Conservation (phyloP, 2,797 vertebrate genomes). For the Artibeus jamaicensis region DNA sequence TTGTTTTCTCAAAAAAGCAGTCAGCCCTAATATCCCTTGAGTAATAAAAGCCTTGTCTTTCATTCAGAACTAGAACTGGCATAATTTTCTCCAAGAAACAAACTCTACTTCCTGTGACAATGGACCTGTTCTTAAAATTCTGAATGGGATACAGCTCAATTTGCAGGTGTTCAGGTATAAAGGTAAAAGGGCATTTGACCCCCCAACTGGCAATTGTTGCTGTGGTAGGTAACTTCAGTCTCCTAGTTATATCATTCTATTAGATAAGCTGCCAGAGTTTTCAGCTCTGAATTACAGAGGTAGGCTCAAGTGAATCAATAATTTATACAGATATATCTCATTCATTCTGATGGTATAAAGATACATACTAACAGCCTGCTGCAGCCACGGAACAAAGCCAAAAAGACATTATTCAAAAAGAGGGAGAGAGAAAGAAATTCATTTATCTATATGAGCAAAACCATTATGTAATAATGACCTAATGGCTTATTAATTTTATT, state of each 20-base stretch:
- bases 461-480: constrained; percentile 44
- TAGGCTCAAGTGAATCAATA: constrained; percentile 82
- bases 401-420: constrained; percentile 67
- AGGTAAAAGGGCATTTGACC: constrained; percentile 88
- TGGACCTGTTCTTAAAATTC: constrained; percentile 87
- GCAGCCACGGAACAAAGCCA: constrained; percentile 66
- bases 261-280: constrained; percentile 82
- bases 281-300: constrained; percentile 80
- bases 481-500: constrained; percentile 58
- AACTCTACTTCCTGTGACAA: constrained; percentile 89
- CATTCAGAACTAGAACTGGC: constrained; percentile 84
- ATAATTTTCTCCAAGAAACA: constrained; percentile 87
- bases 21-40: constrained; percentile 92
- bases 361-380: constrained; percentile 69
- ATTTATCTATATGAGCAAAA: constrained; percentile 55
- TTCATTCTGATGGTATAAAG: constrained; percentile 65
- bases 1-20: constrained; percentile 98
- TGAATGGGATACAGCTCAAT: constrained; percentile 86
- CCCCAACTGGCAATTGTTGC: constrained; percentile 75
- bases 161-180: constrained; percentile 91
- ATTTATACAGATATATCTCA: constrained; percentile 77
- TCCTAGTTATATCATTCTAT: constrained; percentile 84
- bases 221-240: constrained; percentile 87
- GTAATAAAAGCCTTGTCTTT: constrained; percentile 94
- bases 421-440: constrained; percentile 66